phyloP scores from a whole-genome alignment of 2,888 invertebrate genomes.

The Ormyrus nitidulus region DNA sequence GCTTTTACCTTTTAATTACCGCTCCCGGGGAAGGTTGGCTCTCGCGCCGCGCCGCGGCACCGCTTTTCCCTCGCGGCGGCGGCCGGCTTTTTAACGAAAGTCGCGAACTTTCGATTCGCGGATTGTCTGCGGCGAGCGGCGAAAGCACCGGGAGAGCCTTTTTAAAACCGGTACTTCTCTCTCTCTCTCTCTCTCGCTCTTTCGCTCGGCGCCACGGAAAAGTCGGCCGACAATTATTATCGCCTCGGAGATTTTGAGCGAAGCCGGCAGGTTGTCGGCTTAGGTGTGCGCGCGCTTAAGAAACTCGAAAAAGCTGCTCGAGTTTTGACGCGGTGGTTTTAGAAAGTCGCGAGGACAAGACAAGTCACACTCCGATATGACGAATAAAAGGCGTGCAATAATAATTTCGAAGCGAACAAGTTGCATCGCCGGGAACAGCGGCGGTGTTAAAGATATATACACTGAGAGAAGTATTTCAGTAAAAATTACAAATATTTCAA shows the following conservation, averaged over 20 bases:
- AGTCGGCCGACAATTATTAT: background rate
- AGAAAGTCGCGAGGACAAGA: no score
- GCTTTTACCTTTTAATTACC: constrained; percentile 49
- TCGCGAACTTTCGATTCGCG: constrained; percentile 53
- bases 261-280: background rate
- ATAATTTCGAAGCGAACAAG: no score
- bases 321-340: no score
- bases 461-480: no score
- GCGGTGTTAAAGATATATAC: no score
- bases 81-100: constrained; percentile 51
- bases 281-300: background rate
- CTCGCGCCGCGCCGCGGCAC: constrained; percentile 10
- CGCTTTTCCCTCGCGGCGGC: constrained; percentile 28
- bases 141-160: constrained; percentile 15
- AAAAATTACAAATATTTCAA: no score
- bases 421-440: no score
- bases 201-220: background rate
- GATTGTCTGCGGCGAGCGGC: constrained; percentile 34
- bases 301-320: no score
- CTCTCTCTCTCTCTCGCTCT: no score
- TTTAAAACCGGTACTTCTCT: constrained; percentile 19
- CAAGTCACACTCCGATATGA: no score
- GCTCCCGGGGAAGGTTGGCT: constrained; percentile 13
- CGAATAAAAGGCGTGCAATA: no score
- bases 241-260: background rate